Percentiles rank a stretch among this genome's conserved stretches.
Evolutionary conservation across 2,797 vertebrate genomes (phyloP).

Genomic region (Meriones psammophilus): DNA sequence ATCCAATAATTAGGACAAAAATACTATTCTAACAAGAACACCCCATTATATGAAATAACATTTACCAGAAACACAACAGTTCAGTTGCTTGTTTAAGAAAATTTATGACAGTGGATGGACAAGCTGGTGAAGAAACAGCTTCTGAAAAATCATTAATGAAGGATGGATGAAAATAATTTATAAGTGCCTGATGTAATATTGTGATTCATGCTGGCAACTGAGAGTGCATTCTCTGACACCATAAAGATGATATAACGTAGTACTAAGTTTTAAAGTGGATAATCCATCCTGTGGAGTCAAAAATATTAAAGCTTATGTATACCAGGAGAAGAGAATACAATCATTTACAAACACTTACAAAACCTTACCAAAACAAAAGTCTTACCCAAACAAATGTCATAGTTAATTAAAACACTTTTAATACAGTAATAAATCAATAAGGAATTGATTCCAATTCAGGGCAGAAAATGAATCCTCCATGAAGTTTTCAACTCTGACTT

Average conservation of each 20-base stretch:
- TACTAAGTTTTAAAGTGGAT: conserved; percentile 46
- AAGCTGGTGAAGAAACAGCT: conserved; percentile 36
- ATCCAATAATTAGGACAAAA: conserved; percentile 12
- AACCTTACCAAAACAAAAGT: conserved; percentile 1
- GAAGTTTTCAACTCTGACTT: conserved; percentile 69
- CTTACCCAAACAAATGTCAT: conserved; percentile 54
- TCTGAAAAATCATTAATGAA: neutral
- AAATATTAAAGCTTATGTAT: conserved; percentile 45
- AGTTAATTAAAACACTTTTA: conserved; percentile 66
- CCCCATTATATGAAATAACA: conserved; percentile 2
- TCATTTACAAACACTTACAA: conserved; percentile 45
- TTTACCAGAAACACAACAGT: conserved; percentile 46
- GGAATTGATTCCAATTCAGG: conserved; percentile 56
- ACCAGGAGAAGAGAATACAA: neutral
- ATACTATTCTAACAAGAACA: conserved; percentile 37
- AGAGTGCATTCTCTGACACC: conserved; percentile 42
- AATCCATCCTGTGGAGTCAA: conserved; percentile 40
- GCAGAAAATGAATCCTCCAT: conserved; percentile 61
- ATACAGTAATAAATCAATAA: conserved; percentile 53
- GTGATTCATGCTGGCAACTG: conserved; percentile 50
- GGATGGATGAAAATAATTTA: conserved; percentile 6
- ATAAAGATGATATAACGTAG: conserved; percentile 2
- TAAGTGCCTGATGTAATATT: neutral
- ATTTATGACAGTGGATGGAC: neutral
- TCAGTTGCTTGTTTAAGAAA: conserved; percentile 12